phyloP scores from a whole-genome alignment of 2,888 invertebrate species.

The Hesperia comma region DNA sequence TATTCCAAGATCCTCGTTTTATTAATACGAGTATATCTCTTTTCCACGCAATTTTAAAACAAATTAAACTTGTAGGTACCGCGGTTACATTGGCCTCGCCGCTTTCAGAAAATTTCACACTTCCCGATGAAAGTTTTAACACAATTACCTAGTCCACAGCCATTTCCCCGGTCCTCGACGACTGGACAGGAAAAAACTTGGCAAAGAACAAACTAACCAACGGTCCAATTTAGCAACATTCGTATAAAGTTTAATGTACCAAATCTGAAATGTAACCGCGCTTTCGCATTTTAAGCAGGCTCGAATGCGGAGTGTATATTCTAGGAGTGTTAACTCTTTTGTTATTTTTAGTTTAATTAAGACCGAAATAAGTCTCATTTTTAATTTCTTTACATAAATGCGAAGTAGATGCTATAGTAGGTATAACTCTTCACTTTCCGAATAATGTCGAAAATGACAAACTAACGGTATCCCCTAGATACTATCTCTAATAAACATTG shows the following conservation, averaged over 20 bases:
- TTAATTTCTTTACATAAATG: background rate
- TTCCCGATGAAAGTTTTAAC: constrained; percentile 82
- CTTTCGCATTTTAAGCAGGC: constrained; percentile 68
- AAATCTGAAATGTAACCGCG: constrained; percentile 74
- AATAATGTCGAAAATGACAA: constrained; percentile 35
- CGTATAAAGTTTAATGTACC: constrained; percentile 81
- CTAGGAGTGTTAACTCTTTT: constrained; percentile 11
- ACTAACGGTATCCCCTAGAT: constrained; percentile 40
- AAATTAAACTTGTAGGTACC: constrained; percentile 74
- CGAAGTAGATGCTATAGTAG: background rate
- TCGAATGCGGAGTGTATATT: constrained; percentile 11
- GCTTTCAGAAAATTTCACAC: constrained; percentile 77
- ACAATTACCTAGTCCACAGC: constrained; percentile 78
- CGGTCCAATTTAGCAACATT: constrained; percentile 79
- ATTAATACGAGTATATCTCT: constrained; percentile 47
- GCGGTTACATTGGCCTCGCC: constrained; percentile 62
- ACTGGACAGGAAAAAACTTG: constrained; percentile 79
- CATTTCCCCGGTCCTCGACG: constrained; percentile 70
- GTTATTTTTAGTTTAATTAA: constrained; percentile 12
- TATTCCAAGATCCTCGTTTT: constrained; percentile 5
- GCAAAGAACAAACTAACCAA: constrained; percentile 81
- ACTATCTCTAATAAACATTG: constrained; percentile 65
- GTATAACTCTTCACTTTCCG: background rate
- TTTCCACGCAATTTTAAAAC: constrained; percentile 63
- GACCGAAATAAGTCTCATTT: background rate